A percentile compares a stretch with the other conserved stretches of the same genome.
Conservation (phyloP, 2,888 invertebrate genomes). For the Pristionchus fissidentatus region DNA sequence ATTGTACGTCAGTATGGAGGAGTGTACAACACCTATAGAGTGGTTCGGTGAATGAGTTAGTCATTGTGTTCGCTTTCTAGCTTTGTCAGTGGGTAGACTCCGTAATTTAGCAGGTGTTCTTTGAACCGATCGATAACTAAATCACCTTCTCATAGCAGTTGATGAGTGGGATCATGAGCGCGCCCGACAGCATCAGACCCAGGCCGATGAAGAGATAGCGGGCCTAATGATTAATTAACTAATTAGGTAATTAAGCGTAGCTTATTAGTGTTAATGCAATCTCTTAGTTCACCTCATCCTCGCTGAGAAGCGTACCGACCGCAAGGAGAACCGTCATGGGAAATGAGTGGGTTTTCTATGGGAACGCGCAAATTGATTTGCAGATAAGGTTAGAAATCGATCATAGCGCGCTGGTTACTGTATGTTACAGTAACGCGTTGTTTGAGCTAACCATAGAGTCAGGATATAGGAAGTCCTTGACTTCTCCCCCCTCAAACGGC, state of each 20-base stretch:
- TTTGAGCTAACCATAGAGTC: background rate
- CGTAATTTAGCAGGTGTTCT: too few species aligned
- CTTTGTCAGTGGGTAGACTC: too few species aligned
- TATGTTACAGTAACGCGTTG: background rate
- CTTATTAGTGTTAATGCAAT: background rate
- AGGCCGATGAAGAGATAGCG: background rate
- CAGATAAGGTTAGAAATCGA: background rate
- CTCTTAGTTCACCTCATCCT: background rate
- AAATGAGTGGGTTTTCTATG: too few species aligned
- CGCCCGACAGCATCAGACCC: background rate
- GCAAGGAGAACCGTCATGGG: background rate
- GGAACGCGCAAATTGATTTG: too few species aligned
- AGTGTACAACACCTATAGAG: background rate
- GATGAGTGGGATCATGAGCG: slow-evolving; percentile 15
- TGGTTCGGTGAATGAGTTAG: too few species aligned
- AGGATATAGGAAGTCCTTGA: slow-evolving; percentile 2
- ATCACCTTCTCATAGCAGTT: slow-evolving; percentile 10
- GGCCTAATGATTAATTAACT: too few species aligned
- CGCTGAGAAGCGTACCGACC: slow-evolving; percentile 12
- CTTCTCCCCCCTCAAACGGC: too few species aligned
- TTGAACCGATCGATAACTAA: background rate
- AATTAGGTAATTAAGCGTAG: background rate
- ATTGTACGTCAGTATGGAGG: too few species aligned
- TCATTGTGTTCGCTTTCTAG: too few species aligned
- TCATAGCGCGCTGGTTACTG: background rate